Evolutionary conservation across 2,888 invertebrate species (phyloP).

Genomic region (Theretra japonica): DNA sequence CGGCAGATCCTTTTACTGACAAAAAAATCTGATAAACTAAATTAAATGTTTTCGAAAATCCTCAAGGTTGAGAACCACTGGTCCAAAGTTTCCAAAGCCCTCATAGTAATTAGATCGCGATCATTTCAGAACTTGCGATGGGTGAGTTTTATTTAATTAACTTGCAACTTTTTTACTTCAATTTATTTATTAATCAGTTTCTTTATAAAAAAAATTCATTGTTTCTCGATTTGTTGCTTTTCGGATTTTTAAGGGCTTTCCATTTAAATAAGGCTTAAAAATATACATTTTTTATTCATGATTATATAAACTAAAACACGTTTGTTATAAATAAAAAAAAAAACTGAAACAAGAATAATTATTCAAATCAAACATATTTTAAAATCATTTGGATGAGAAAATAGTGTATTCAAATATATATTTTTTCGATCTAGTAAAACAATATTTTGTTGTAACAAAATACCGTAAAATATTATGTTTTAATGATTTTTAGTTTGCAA

Average conservation of each 20-base stretch:
- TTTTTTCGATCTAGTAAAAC: too few relatives aligned
- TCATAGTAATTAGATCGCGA: conserved; percentile 15
- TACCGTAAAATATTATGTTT: too few relatives aligned
- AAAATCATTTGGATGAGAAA: too few relatives aligned
- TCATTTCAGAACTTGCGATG: conserved; percentile 8
- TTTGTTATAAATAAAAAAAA: too few relatives aligned
- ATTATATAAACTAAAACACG: too few relatives aligned
- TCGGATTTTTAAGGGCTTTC: neutral
- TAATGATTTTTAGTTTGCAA: too few relatives aligned
- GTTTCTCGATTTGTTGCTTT: neutral
- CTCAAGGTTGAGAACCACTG: neutral
- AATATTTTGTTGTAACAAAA: too few relatives aligned
- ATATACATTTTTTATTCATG: neutral
- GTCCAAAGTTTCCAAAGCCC: conserved; percentile 15
- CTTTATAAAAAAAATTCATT: neutral
- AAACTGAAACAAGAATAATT: too few relatives aligned
- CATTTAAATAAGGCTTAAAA: neutral
- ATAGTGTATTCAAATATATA: too few relatives aligned
- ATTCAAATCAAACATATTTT: too few relatives aligned
- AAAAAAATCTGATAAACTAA: neutral
- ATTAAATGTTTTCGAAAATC: neutral
- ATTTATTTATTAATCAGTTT: conserved; percentile 1
- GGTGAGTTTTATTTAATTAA: conserved; percentile 14
- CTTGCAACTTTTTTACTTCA: neutral
- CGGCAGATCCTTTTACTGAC: too few relatives aligned